A percentile compares a stretch with the other conserved stretches of the same genome.
Evolutionary conservation across 2,797 vertebrate species (phyloP).

Genomic region (Enteromius radiatus): DNA sequence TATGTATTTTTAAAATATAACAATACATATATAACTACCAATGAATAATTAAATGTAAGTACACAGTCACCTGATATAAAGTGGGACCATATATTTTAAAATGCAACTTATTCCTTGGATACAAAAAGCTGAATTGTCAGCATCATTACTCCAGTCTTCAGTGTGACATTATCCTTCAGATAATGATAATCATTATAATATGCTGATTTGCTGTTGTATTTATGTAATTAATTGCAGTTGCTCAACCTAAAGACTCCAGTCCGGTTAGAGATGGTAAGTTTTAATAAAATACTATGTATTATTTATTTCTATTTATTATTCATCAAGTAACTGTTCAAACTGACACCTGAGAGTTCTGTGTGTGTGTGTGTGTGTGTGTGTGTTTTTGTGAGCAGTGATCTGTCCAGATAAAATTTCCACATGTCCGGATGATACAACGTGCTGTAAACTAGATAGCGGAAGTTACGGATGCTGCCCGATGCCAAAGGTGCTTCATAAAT

Average conservation of each 20-base stretch:
- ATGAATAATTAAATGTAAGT: too few species aligned
- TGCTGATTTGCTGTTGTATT: not conserved
- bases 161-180: not conserved
- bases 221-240: not conserved
- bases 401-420: conserved; percentile 70
- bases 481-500: conserved; percentile 68
- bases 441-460: conserved; percentile 74
- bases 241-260: not conserved
- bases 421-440: conserved; percentile 80
- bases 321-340: conserved; percentile 3
- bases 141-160: not conserved
- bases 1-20: too few species aligned
- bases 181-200: not conserved
- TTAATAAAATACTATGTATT: not conserved
- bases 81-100: not conserved
- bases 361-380: conserved; percentile 26
- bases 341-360: not conserved
- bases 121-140: not conserved
- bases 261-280: conserved; percentile 2
- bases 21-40: too few species aligned
- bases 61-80: too few species aligned
- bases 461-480: conserved; percentile 78
- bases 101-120: not conserved
- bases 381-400: conserved; percentile 60
- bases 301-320: not conserved